Base-by-base conservation (phyloP, 2,888 invertebrate genomes). In the Drosophila macrospina region DNA sequence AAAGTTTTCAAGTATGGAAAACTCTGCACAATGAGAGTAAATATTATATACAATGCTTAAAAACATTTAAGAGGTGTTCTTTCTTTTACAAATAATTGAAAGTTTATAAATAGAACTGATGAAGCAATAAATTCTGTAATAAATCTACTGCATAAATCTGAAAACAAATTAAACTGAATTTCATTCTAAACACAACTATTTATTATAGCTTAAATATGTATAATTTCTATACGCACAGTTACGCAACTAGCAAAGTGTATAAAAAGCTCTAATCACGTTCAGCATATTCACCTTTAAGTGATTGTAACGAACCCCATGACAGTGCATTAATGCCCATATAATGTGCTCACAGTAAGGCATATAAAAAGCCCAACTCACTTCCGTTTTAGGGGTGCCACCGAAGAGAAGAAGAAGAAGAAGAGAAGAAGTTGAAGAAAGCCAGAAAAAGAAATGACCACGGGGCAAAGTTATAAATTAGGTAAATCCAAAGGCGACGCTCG, bases 381-480 rank as follows among this genome's bases (percentile, higher is more conserved):
- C 85, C 85, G 89, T 48, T 82, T 45, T 44, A 59, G 10, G 52
- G 16, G 48, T 28, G 41, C 52, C 39, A 34, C 16, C 16, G 5
- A 48, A 55, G 26, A 16, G 5, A 16, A n/a, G 32, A 52, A 45
- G 28, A 24, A 47, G 3, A 20, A 20, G 13, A 41, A n/a, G 6
- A 48, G 51, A 26, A 16, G 6, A 16, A n/a, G 32, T 50, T 42
- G 26, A 16, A 47, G 51, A 28, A 45, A 32, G 39, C 37, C 45
- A 32, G 44, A 28, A 34, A 42, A 59, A 20, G 30, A 57, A 71
- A 62, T 51, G 59, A 59, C 56, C 62, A 44, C 59, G 63, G 65
- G 65, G 78, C 71, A 47, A 63, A 66, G 79, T 75, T 87, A 89
- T 83, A 83, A 88, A 80, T 86, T 86, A 82, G 60, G 79, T 56